Evolutionary conservation across 2,888 invertebrate genomes (phyloP), one percentile per base, ranked within the genome.

Genomic region (Leptinotarsa peninsularis): DNA sequence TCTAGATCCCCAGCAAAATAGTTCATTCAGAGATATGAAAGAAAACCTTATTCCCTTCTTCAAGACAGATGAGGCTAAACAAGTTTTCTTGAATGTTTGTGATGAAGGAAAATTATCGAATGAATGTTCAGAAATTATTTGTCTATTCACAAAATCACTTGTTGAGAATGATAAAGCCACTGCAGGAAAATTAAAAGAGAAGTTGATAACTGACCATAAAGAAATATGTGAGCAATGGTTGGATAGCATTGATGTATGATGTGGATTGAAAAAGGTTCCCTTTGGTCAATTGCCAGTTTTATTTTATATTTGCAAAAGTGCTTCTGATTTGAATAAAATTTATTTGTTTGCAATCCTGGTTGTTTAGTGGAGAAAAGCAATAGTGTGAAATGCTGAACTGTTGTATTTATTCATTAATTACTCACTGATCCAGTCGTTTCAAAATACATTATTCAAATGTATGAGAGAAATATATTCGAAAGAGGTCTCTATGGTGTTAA

Each of bases 1-100:
- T 52, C 33, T 17, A 49, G 52, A 27, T 5, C 60, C 23, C 2
- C 67, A 75, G n/a, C 33, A 33, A 13, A 63, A 18, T n/a, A 63
- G 63, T 63, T 43, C 63, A n/a, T n/a, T 43, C 3, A 21, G 13
- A 66, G n/a, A 54, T 23, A 58, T 71, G 18, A 73, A 72, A 72
- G 73, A 76, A 17, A 74, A 54, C 56, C 66, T 79, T 23, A 50
- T 33, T n/a, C 49, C 50, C 18, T 60, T 78, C 54, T 43, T 79
- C 54, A 50, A 18, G 60, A 74, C 27, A 54, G 73, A 71, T 21
- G 74, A 77, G 67, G 63, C 50, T 23, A 71, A 70, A 15, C 58
- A 75, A 56, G 27, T 66, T 43, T 76, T 79, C 33, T 66, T 71
- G 33, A 74, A 73, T 54, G 71, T 54, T 13, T 79, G 79, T 74